phyloP scores from a whole-genome alignment of 2,888 invertebrate genomes.

The Drosophila atroscutellata region DNA sequence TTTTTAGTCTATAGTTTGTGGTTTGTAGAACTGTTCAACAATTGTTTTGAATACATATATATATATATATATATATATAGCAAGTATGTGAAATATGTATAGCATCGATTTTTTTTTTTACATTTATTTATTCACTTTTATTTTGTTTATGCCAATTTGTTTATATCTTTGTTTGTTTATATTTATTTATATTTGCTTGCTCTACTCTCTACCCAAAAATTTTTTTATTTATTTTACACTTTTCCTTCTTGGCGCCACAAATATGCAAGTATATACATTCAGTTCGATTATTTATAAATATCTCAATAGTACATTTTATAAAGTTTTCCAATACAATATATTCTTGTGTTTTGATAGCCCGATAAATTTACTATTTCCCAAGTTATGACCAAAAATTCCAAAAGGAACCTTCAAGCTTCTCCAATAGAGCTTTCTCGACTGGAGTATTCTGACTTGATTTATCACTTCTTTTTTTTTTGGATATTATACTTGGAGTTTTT shows the following conservation, averaged over 20 bases:
- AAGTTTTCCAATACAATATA: not conserved
- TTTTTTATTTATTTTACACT: not conserved
- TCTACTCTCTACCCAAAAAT: not conserved
- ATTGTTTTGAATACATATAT: conserved; percentile 46
- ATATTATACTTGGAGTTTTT: conserved; percentile 17
- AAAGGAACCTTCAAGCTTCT: not conserved
- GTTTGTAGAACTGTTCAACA: conserved; percentile 46
- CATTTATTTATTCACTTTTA: not conserved
- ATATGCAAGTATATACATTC: not conserved
- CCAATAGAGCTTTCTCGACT: not conserved
- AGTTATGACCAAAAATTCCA: not conserved
- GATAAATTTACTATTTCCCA: not conserved
- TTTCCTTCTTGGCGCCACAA: not conserved
- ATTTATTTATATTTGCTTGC: not conserved
- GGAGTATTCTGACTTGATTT: not conserved
- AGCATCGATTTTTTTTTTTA: not conserved
- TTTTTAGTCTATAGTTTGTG: conserved; percentile 24
- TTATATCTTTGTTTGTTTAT: not conserved
- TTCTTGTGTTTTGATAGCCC: not conserved
- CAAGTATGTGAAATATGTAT: not conserved
- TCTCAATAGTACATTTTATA: not conserved
- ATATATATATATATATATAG: conserved; percentile 28
- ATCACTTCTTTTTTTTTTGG: not conserved
- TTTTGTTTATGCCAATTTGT: not conserved
- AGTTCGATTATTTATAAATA: not conserved